These are phyloP conservation scores for Neuroterus valhalla DNA, from an alignment of 1,140 invertebrate species.

Conservation along the genomic window DNA sequence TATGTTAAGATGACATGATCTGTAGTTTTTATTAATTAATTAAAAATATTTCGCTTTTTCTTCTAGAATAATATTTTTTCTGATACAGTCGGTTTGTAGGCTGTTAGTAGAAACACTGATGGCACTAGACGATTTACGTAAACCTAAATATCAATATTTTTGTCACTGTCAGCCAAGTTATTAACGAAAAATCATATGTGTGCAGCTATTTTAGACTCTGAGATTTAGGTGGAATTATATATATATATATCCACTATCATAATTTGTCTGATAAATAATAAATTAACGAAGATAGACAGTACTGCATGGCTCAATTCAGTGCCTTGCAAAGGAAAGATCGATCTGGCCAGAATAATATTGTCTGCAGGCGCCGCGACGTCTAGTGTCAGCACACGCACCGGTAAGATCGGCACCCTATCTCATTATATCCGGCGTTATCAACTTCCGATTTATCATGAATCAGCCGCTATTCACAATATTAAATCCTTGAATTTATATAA, in stretches of 20 bases:
- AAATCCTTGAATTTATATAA: too few species aligned
- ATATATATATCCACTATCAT: background rate
- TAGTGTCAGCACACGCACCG: conserved; percentile 65
- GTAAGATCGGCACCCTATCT: conserved; percentile 3
- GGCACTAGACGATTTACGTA: too few species aligned
- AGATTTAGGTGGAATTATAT: background rate
- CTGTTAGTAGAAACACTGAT: too few species aligned
- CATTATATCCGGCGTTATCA: background rate
- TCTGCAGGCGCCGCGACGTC: conserved; percentile 72
- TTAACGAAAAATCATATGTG: too few species aligned
- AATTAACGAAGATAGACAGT: conserved; percentile 40
- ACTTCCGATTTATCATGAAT: background rate
- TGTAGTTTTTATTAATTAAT: too few species aligned
- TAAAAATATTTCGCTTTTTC: too few species aligned
- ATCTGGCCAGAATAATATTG: conserved; percentile 69
- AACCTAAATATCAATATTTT: too few species aligned
- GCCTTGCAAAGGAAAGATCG: conserved; percentile 68
- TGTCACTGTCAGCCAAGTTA: too few species aligned
- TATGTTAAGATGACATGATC: too few species aligned
- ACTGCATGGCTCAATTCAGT: conserved; percentile 70
- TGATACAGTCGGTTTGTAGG: too few species aligned
- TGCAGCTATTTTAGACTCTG: conserved; percentile 2
- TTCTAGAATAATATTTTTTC: too few species aligned
- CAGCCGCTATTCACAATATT: background rate
- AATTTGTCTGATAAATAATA: background rate